Conservation (phyloP, 2,113 vertebrate species). For the Spermophilus dauricus region DNA sequence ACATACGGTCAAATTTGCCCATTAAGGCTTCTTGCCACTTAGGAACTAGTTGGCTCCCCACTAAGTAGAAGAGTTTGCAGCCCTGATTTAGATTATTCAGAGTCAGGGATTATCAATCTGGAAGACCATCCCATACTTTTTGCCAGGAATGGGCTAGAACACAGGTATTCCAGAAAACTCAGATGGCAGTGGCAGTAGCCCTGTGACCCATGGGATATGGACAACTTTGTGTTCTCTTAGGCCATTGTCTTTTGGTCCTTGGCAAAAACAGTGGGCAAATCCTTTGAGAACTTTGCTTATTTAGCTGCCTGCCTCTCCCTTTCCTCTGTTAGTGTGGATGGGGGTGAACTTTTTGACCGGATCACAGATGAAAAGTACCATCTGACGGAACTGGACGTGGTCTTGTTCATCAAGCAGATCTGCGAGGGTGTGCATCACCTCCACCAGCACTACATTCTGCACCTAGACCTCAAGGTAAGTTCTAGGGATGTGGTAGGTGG, state of each 20-base stretch:
- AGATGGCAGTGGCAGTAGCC: neutral
- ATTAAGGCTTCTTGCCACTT: neutral
- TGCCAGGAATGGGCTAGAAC: neutral
- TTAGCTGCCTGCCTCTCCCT: neutral
- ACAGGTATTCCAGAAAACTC: neutral
- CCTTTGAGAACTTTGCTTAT: neutral
- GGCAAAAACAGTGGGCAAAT: neutral
- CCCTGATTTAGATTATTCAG: neutral
- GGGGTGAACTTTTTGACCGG: slow-evolving; percentile 97
- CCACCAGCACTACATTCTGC: slow-evolving; percentile 95
- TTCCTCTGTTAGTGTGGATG: slow-evolving; percentile 91
- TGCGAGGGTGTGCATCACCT: slow-evolving; percentile 94
- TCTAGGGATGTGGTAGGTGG: neutral
- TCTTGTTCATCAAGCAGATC: slow-evolving; percentile 95
- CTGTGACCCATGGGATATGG: neutral
- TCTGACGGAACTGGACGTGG: slow-evolving; percentile 94
- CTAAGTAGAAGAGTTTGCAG: neutral
- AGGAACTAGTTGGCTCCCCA: no score
- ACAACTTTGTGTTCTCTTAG: neutral
- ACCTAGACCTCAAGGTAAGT: slow-evolving; percentile 96
- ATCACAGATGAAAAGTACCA: slow-evolving; percentile 96
- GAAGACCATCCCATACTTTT: neutral
- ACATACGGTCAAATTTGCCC: neutral
- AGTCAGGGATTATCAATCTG: neutral
- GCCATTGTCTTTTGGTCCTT: no score